phyloP scores from a whole-genome alignment of 2,797 vertebrate species.

The Calcarius lapponicus region DNA sequence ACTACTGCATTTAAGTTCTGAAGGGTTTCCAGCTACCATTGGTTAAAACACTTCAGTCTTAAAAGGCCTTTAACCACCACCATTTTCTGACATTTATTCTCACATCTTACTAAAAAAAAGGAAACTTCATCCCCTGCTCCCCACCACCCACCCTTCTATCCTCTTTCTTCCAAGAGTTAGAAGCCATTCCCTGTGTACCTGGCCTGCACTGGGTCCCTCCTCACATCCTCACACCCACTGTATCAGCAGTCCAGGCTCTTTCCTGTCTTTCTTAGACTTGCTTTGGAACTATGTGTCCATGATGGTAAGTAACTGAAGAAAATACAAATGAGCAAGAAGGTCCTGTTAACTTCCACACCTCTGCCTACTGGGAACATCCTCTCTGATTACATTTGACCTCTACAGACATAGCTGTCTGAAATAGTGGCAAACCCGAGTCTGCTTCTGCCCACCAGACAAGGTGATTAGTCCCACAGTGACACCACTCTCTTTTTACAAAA shows the following conservation, averaged over 20 bases:
- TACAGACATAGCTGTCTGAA: neutral
- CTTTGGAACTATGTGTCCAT: neutral
- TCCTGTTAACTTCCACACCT: accelerated
- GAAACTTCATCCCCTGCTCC: neutral
- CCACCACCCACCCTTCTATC: neutral
- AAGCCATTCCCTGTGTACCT: accelerated
- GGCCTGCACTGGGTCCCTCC: neutral
- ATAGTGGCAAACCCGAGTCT: neutral
- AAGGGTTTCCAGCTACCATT: neutral
- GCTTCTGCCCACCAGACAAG: neutral
- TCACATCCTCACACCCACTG: neutral
- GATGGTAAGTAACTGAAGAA: neutral
- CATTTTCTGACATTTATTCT: neutral
- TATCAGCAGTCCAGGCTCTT: neutral
- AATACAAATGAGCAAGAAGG: neutral
- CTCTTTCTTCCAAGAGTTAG: neutral
- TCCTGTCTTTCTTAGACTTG: accelerated
- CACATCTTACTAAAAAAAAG: neutral
- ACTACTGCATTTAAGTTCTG: neutral
- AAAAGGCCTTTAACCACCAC: neutral
- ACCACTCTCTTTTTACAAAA: neutral
- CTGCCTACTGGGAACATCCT: neutral
- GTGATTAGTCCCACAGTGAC: neutral
- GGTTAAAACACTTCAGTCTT: neutral
- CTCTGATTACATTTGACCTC: neutral